Evolutionary conservation across 1,140 invertebrate genomes (phyloP), one percentile per base, ranked within the genome.

Genomic region (Drepana arcuata): DNA sequence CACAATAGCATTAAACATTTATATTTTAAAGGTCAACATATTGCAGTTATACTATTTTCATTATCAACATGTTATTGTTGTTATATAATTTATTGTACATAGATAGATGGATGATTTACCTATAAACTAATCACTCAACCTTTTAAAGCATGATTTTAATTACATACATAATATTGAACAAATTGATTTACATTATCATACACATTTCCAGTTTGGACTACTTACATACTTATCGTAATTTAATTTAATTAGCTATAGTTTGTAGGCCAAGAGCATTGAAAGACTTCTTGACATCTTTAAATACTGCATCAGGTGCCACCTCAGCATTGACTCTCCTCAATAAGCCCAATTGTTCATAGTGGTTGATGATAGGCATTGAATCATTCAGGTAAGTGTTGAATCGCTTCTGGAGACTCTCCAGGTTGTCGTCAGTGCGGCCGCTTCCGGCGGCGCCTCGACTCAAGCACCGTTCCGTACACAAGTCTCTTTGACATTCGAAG

Each of bases 351-450:
- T 86, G 59, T 15, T 92, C 87, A 59, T 96, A 99, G 72, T 95
- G 84, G 14, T 97, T 83, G 31, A 99, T 93, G 52, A 99, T 98
- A 1, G 97, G 97, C 85, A 97, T 88, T 0, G 97, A 97, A 42
- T 96, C 93, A 49, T 91, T 92, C 5, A 91, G 83, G 72, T 97
- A 99, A 0, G 96, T 99, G 35, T 91, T 84, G 48, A 98, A 94
- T 56, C 98, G 87, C 73, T 99, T 97, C 42, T 90, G 88, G 13
- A 99, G 84, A 61, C 93, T 94, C 41, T 99, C 95, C 16, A 88
- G 62, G 75, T 99, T 99, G 67, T 99, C 98, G 82, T 99, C 98
- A 1, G 91, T 88, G 11, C 98, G 88, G 0, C 96, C 96, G 77
- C 95, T 97, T 12, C 94, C 95, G 29, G 90, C 89, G 10, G 92